Evolutionary conservation across 2,888 invertebrate genomes (phyloP).

Genomic region (Psococerastis gibbosa): DNA sequence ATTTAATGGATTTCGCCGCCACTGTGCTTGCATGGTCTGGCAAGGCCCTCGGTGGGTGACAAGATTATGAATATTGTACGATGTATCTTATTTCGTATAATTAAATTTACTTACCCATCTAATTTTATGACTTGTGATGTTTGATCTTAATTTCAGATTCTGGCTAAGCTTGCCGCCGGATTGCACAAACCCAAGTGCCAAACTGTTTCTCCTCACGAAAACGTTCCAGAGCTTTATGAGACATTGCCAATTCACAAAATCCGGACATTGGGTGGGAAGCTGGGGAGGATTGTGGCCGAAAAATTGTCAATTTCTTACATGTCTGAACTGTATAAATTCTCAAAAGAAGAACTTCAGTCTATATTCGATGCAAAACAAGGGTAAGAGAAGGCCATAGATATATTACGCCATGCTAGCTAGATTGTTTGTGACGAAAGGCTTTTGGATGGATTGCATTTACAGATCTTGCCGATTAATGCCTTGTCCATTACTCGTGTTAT

Average conservation of each 20-base stretch:
- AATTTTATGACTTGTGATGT: no score
- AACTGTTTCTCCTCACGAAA: slow-evolving; percentile 63
- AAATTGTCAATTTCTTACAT: slow-evolving; percentile 55
- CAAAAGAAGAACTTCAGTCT: slow-evolving; percentile 47
- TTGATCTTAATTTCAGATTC: slow-evolving; percentile 34
- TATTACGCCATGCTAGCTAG: no score
- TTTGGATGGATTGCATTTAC: no score
- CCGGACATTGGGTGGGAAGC: slow-evolving; percentile 82
- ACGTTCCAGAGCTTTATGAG: slow-evolving; percentile 40
- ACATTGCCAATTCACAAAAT: slow-evolving; percentile 62
- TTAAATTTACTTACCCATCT: no score
- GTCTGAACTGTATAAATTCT: slow-evolving; percentile 54
- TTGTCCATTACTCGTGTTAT: no score
- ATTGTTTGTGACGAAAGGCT: no score
- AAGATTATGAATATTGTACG: no score
- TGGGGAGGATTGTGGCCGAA: slow-evolving; percentile 63
- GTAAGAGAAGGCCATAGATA: slow-evolving; percentile 31
- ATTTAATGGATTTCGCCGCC: no score
- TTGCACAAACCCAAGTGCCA: slow-evolving; percentile 84
- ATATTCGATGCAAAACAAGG: slow-evolving; percentile 74
- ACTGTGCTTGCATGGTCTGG: no score
- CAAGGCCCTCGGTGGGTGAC: no score
- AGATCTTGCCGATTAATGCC: no score
- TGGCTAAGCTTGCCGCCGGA: slow-evolving; percentile 87
- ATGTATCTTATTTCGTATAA: no score